phyloP scores from a whole-genome alignment of 2,113 vertebrate species.

The Microtus oregoni region DNA sequence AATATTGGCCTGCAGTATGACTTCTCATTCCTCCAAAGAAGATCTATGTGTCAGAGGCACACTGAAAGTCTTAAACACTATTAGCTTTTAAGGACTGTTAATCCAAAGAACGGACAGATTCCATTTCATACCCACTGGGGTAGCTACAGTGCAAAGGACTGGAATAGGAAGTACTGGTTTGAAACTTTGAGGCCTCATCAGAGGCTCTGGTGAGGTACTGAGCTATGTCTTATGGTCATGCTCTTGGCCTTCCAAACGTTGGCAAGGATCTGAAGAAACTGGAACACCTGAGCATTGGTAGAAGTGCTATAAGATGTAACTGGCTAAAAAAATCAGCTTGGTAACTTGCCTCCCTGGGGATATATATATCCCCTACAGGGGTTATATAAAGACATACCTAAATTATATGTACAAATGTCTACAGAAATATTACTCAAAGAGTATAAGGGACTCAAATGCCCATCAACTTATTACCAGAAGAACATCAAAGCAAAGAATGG shows the following conservation, averaged over 20 bases:
- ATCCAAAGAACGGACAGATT: background rate
- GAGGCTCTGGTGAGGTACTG: background rate
- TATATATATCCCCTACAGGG: too few species aligned
- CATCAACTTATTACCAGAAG: background rate
- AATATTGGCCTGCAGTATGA: background rate
- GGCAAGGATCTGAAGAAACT: background rate
- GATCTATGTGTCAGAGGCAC: background rate
- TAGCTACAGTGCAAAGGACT: background rate
- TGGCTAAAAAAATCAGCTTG: background rate
- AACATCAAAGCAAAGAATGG: background rate
- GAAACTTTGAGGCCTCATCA: background rate
- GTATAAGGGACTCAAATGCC: background rate
- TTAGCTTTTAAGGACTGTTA: background rate
- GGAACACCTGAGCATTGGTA: background rate
- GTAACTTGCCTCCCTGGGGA: background rate
- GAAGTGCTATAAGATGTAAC: background rate
- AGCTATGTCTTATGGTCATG: background rate
- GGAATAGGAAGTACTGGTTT: background rate
- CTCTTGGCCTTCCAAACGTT: background rate
- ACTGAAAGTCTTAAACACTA: background rate
- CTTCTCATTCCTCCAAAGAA: constrained; percentile 20
- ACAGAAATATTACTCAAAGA: background rate
- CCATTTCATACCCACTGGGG: background rate
- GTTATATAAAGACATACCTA: background rate
- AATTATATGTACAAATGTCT: background rate